Conservation (phyloP, 2,113 vertebrate genomes). For the Cryptomyrus ogoouensis region DNA sequence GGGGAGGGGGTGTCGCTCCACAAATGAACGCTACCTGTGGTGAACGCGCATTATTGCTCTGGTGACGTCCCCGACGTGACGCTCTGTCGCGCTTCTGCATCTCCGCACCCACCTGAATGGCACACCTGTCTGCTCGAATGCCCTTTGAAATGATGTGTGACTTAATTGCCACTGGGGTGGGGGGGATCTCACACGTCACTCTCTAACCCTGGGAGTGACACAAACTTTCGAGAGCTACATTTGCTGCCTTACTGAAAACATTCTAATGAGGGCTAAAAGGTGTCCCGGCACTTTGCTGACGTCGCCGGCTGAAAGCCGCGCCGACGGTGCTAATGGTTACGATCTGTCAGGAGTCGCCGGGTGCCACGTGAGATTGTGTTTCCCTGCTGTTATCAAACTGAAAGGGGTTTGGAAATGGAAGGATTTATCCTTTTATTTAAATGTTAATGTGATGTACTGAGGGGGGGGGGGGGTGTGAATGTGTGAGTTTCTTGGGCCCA, state of each 20-base stretch:
- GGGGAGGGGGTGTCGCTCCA: conserved; percentile 24
- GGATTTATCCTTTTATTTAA: conserved; percentile 43
- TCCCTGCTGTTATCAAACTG: conserved; percentile 38
- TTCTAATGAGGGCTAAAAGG: conserved; percentile 63
- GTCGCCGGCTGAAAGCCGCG: conserved; percentile 43
- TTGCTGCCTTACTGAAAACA: conserved; percentile 56
- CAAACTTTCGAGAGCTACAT: conserved; percentile 62
- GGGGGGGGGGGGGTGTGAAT: not conserved
- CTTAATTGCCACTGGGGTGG: conserved; percentile 61
- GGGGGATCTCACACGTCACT: conserved; percentile 60
- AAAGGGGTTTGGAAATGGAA: conserved; percentile 46
- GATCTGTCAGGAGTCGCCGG: conserved; percentile 49
- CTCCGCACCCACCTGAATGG: conserved; percentile 54
- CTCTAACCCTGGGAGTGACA: conserved; percentile 65
- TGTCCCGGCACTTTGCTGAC: conserved; percentile 56
- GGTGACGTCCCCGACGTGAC: conserved; percentile 55
- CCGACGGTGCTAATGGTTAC: conserved; percentile 57
- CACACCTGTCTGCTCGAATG: conserved; percentile 66
- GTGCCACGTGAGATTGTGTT: conserved; percentile 52
- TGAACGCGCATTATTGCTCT: conserved; percentile 66
- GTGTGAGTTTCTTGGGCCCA: conserved; percentile 25
- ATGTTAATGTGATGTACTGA: conserved; percentile 41
- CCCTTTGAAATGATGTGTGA: conserved; percentile 57
- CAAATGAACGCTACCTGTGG: conserved; percentile 59
- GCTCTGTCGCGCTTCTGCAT: conserved; percentile 43